Percentiles rank a stretch among this genome's conserved stretches.
These are phyloP conservation scores for Myotis pilosus DNA, from an alignment of 2,797 vertebrate species.

Conservation along the genomic window DNA sequence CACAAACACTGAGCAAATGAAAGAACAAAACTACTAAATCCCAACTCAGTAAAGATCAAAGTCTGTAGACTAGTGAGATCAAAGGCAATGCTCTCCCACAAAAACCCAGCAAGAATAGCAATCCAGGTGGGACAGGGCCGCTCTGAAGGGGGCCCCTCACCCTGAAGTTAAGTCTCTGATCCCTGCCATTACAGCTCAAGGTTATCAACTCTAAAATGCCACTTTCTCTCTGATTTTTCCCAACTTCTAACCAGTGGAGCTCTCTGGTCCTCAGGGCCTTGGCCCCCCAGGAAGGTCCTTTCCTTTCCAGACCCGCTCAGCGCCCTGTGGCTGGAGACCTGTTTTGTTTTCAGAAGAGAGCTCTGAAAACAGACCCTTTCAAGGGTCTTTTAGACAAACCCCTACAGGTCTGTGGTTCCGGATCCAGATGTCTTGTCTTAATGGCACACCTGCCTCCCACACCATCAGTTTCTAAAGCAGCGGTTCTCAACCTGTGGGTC, in stretches of 20 bases:
- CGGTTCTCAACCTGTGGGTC: no score
- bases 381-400: background rate
- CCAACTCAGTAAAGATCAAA: background rate
- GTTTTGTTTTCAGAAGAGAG: background rate
- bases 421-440: fast-evolving
- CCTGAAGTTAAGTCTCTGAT: background rate
- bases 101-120: background rate
- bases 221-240: background rate
- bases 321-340: background rate
- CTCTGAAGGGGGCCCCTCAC: background rate
- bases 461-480: background rate
- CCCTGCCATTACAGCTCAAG: background rate
- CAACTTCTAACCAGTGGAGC: background rate
- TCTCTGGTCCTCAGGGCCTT: background rate
- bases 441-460: background rate
- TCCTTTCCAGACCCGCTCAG: background rate
- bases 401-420: background rate
- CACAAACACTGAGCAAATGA: background rate
- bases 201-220: background rate
- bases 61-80: background rate
- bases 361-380: background rate
- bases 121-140: background rate
- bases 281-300: background rate
- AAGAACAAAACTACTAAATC: background rate
- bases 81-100: background rate